Percentiles rank a stretch among this genome's conserved stretches.
Evolutionary conservation across 2,113 vertebrate species (phyloP).

Genomic region (Tor tambroides): DNA sequence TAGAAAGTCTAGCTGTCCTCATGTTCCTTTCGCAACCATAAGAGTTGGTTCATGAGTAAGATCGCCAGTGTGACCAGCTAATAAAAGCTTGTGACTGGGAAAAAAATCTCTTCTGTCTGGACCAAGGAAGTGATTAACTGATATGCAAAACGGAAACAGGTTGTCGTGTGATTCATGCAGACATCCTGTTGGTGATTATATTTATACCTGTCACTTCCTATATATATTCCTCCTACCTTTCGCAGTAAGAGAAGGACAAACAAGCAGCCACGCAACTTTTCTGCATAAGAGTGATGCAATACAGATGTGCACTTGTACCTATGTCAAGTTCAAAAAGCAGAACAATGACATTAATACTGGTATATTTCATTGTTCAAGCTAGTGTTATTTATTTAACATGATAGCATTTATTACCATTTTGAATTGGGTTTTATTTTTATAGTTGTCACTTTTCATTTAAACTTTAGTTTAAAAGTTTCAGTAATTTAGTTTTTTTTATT

Average conservation of each 20-base stretch:
- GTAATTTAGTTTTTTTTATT: not conserved
- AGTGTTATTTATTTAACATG: not conserved
- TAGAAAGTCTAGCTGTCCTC: not conserved
- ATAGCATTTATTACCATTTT: not conserved
- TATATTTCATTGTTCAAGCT: too few species aligned
- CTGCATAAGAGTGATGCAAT: not conserved
- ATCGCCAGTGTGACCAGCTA: constrained; percentile 44
- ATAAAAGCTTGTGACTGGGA: constrained; percentile 63
- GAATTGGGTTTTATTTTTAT: too few species aligned
- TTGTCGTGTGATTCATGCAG: constrained; percentile 64
- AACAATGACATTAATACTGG: not conserved
- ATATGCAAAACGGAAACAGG: constrained; percentile 62
- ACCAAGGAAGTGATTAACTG: constrained; percentile 66
- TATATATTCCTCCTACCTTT: constrained; percentile 24
- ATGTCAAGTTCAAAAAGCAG: not conserved
- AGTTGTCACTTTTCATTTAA: too few species aligned
- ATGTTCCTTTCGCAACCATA: constrained; percentile 24
- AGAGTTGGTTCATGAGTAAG: constrained; percentile 30
- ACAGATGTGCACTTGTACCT: not conserved
- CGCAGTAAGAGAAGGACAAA: not conserved
- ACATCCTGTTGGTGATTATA: constrained; percentile 49
- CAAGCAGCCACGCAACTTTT: not conserved
- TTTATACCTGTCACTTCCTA: constrained; percentile 63
- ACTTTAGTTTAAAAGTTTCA: not conserved
- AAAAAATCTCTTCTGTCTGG: constrained; percentile 31